phyloP scores from a whole-genome alignment of 2,888 invertebrate genomes.

The Belgica antarctica region DNA sequence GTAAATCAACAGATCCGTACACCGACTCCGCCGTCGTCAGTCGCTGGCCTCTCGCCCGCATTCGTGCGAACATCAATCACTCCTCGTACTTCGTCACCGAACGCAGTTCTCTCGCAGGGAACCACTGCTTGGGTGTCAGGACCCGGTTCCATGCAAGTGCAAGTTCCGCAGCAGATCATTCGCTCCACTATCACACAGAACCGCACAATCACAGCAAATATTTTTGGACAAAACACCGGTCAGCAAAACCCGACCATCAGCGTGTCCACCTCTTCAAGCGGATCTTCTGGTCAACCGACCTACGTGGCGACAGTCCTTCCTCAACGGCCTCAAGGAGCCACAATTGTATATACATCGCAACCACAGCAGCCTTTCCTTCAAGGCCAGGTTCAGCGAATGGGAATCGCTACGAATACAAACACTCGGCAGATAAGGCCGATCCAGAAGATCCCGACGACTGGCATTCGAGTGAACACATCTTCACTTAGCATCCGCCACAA shows the following conservation, averaged over 20 bases:
- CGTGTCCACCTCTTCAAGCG: constrained; percentile 47
- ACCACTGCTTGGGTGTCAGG: constrained; percentile 54
- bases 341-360: constrained; percentile 52
- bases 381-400: constrained; percentile 49
- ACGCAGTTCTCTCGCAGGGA: constrained; percentile 52
- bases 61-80: constrained; percentile 28
- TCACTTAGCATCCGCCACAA: constrained; percentile 54
- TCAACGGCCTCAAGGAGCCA: constrained; percentile 53
- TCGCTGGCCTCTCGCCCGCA: constrained; percentile 45
- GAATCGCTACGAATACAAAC: constrained; percentile 50
- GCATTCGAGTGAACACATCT: constrained; percentile 50
- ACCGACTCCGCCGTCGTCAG: constrained; percentile 48
- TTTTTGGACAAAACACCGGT: constrained; percentile 38
- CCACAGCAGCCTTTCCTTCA: constrained; percentile 49
- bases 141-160: constrained; percentile 46
- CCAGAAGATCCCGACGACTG: constrained; percentile 47
- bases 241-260: constrained; percentile 46
- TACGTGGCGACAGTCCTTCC: constrained; percentile 55
- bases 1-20: constrained; percentile 50
- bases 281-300: constrained; percentile 49
- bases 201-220: constrained; percentile 43
- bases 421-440: constrained; percentile 54
- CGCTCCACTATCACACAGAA: constrained; percentile 50
- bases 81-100: constrained; percentile 50
- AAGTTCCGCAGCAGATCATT: constrained; percentile 52